Evolutionary conservation across 2,888 invertebrate genomes (phyloP).

Genomic region (Microctonus aethiopoides): DNA sequence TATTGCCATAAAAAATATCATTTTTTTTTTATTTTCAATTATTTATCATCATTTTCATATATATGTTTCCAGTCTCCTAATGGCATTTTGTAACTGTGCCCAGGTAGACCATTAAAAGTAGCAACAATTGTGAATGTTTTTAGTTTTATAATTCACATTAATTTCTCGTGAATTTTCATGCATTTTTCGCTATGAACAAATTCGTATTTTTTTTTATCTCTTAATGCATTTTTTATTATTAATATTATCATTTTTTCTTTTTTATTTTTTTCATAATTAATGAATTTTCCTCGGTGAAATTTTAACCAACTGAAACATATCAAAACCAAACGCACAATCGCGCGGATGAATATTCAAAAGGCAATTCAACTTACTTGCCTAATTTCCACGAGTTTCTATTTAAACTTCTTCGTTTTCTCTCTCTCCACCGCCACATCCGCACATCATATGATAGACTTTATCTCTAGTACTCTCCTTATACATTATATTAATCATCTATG

Average conservation of each 20-base stretch:
- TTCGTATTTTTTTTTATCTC: not conserved
- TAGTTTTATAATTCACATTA: not conserved
- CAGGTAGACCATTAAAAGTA: too few relatives aligned
- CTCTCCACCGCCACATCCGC: not conserved
- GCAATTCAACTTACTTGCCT: slow-evolving; percentile 28
- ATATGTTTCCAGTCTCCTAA: not conserved
- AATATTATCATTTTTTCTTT: too few relatives aligned
- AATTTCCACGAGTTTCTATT: slow-evolving; percentile 27
- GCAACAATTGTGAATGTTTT: not conserved
- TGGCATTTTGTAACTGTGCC: not conserved
- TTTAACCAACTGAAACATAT: slow-evolving; percentile 1
- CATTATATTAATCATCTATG: not conserved
- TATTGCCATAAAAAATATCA: not conserved
- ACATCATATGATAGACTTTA: not conserved
- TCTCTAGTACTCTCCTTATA: not conserved
- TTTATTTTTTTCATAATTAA: not conserved
- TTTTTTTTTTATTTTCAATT: not conserved
- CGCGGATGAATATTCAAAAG: slow-evolving; percentile 31
- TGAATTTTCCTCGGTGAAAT: not conserved
- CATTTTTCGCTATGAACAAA: not conserved
- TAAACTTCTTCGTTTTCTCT: slow-evolving; percentile 23
- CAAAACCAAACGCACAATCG: slow-evolving; percentile 22
- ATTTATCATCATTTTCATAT: not conserved
- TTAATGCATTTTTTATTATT: not conserved
- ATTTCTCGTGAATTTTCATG: not conserved